Base-by-base conservation (phyloP, 2,888 invertebrate genomes). In the Diaperis boleti region DNA sequence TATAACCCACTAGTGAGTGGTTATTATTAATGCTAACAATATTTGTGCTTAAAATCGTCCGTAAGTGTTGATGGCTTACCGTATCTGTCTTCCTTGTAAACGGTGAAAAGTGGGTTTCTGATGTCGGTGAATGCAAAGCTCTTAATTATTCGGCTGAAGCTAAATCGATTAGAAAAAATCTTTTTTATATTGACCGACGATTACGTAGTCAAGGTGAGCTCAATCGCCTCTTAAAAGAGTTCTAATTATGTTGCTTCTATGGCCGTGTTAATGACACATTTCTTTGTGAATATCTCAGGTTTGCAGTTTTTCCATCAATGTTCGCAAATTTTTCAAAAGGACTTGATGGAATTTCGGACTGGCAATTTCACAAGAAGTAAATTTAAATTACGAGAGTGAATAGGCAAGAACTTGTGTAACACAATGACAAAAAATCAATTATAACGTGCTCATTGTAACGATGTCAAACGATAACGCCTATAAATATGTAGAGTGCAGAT, bases 401-500 rank as follows among this genome's bases (percentile, higher is more conserved):
- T 42, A 42, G 29, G 42, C 37, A 45, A 56, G 20, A 45, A 56
- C 33, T 47, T 47, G 41, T 37, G 59, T 49, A 59, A 59, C 18
- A 31, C 55, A 42, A 42, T 42, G 42, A 47, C 17, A 49, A 42
- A 60, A 60, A 60, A 44, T 60, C 50, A 52, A 60, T 52, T 47
- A 57, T 47, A 45, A 14, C 35, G 33, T 47, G 15, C 26, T 57
- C 37, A 59, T 59, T 59, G 59, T 49, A 45, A 45, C 20, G 35
- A 45, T 41, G 47, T 50, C 39, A 18, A 59, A 49, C 42, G 39
- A 45, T 57, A 47, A 47, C 57, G 60, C 44, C 45, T 35, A 55
- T 61, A 55, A 60, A 60, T 52, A 60, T 52, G 22, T 60, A 57
- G 52, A 52, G 52, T 44, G 13, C 31, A 41, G 55, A 49, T 31